These are phyloP conservation scores for Tor tambroides DNA, from an alignment of 2,113 vertebrate genomes.

Conservation along the genomic window DNA sequence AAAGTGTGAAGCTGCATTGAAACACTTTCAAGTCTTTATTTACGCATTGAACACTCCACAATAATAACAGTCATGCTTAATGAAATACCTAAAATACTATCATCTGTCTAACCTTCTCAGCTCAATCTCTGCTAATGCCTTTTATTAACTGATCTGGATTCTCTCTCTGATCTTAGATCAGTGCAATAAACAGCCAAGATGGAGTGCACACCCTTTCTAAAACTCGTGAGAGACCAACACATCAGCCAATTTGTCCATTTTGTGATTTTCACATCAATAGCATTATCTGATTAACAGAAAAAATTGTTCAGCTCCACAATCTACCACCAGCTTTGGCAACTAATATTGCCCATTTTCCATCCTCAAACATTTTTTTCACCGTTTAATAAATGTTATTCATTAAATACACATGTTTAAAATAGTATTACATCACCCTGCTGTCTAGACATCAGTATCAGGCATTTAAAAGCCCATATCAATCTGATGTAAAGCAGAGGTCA, in stretches of 20 bases:
- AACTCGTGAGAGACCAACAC: not conserved
- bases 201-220: not conserved
- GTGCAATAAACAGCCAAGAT: not conserved
- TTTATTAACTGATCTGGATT: not conserved
- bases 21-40: not conserved
- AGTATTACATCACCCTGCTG: not conserved
- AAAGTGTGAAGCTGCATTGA: not conserved
- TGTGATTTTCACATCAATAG: not conserved
- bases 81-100: not conserved
- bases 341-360: not conserved
- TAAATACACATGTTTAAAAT: not conserved
- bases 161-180: not conserved
- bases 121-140: not conserved
- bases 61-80: not conserved
- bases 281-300: not conserved
- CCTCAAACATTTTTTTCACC: not conserved
- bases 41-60: not conserved
- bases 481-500: slow-evolving; percentile 23
- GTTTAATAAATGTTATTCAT: not conserved
- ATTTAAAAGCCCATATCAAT: not conserved
- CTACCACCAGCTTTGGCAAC: not conserved
- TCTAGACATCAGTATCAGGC: not conserved
- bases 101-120: not conserved
- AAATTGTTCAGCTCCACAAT: not conserved
- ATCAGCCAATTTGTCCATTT: not conserved